phyloP scores from a whole-genome alignment of 2,113 vertebrate genomes.

The Nannobrachium achirus region DNA sequence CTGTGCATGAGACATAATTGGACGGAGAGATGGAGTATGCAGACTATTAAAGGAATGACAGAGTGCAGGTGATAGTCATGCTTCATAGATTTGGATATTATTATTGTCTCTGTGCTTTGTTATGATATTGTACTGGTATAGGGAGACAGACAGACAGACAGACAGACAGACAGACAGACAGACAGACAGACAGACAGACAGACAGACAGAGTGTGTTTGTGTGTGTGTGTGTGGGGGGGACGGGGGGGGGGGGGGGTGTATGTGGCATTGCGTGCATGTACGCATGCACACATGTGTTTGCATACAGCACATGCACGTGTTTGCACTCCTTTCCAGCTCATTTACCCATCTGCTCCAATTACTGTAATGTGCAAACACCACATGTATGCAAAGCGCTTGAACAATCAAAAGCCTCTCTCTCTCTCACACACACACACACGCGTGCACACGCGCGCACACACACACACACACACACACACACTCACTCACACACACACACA shows the following conservation, averaged over 20 bases:
- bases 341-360: constrained; percentile 35
- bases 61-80: neutral
- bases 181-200: too few species aligned
- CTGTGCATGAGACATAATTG: neutral
- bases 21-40: neutral
- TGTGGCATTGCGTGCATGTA: neutral
- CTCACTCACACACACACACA: neutral
- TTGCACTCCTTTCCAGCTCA: constrained; percentile 13
- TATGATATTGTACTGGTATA: neutral
- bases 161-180: too few species aligned
- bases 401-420: neutral
- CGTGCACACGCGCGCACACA: neutral
- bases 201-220: neutral
- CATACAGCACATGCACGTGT: constrained; percentile 12
- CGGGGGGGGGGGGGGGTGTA: neutral
- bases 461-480: neutral
- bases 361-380: constrained; percentile 25
- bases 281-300: neutral
- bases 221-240: neutral
- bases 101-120: neutral
- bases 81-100: neutral
- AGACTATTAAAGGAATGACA: neutral
- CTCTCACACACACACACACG: neutral
- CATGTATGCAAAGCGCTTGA: constrained; percentile 9
- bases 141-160: too few species aligned